phyloP scores from a whole-genome alignment of 2,888 invertebrate genomes.

The Zhengitettix transpicula region DNA sequence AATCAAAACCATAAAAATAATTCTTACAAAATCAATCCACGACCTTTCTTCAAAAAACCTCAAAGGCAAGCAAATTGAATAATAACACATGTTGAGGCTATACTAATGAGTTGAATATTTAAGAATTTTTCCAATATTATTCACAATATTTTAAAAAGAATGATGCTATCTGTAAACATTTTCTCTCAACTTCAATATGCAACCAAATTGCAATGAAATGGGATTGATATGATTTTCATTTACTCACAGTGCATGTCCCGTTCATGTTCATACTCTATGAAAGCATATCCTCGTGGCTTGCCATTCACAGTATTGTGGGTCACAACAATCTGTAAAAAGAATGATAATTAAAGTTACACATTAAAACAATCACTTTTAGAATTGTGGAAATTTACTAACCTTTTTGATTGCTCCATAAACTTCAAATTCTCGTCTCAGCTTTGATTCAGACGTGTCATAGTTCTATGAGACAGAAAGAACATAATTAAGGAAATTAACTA shows the following conservation, averaged over 20 bases:
- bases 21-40: no score
- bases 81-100: no score
- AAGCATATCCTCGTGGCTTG: constrained; percentile 96
- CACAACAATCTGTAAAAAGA: constrained; percentile 60
- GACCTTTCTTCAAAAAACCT: no score
- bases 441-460: constrained; percentile 97
- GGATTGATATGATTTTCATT: not conserved
- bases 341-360: constrained; percentile 5
- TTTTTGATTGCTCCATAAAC: constrained; percentile 95
- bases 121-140: no score
- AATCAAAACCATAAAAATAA: no score
- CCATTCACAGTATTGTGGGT: constrained; percentile 71
- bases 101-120: no score
- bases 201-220: no score
- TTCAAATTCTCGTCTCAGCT: constrained; percentile 93
- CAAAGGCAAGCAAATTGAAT: no score
- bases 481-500: constrained; percentile 5
- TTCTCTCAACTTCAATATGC: no score
- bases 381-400: constrained; percentile 32
- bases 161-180: no score
- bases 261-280: constrained; percentile 98
- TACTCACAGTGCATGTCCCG: constrained; percentile 99
- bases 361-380: not conserved
- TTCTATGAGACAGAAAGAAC: constrained; percentile 47
- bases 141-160: no score